These are phyloP conservation scores for Hozukius guyotensis DNA, from an alignment of 2,797 vertebrate genomes.

Conservation along the genomic window DNA sequence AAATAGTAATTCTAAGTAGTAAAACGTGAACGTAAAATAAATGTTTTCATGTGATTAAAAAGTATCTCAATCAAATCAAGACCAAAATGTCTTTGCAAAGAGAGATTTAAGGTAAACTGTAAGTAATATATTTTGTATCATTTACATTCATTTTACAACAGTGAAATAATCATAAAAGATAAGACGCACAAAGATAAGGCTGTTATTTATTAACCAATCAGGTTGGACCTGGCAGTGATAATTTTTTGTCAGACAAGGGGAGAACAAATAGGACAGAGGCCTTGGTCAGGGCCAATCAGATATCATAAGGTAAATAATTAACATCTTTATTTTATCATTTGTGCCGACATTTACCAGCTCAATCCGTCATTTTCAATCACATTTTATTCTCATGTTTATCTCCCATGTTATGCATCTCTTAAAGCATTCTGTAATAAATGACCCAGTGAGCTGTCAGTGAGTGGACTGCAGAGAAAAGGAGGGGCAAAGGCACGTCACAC, in stretches of 20 bases:
- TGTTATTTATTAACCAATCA: constrained; percentile 30
- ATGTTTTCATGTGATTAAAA: background rate
- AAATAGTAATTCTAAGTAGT: too few relatives aligned
- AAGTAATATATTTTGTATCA: background rate
- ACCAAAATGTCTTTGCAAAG: background rate
- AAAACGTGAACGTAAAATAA: background rate
- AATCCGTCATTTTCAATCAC: background rate
- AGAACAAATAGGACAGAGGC: constrained; percentile 16
- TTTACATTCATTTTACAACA: background rate
- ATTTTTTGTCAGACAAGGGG: background rate
- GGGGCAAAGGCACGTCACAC: background rate
- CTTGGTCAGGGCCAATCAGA: background rate
- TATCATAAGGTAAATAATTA: constrained; percentile 51
- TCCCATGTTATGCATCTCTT: background rate
- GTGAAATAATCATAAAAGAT: background rate
- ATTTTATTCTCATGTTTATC: background rate
- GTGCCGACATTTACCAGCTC: background rate
- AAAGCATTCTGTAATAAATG: background rate
- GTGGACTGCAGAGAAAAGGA: background rate
- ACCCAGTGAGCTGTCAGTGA: background rate
- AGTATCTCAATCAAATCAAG: background rate
- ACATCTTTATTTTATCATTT: constrained; percentile 7
- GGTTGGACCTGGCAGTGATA: background rate
- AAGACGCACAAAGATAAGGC: background rate
- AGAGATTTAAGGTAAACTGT: background rate